Evolutionary conservation across 2,888 invertebrate species (phyloP).

Genomic region (Gastrophysa polygoni): DNA sequence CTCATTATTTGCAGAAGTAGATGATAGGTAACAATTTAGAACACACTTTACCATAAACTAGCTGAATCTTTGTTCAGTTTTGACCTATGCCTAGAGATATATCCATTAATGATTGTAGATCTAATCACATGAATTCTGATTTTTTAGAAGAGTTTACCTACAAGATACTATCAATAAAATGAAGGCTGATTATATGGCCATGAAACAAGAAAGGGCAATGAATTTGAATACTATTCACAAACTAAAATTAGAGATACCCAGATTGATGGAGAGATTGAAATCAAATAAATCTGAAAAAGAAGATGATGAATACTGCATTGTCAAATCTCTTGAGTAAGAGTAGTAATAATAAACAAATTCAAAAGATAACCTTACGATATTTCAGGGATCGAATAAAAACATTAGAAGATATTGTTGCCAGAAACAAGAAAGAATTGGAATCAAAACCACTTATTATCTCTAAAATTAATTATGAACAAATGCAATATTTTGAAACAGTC

Average conservation of each 20-base stretch:
- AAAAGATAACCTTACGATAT: not conserved
- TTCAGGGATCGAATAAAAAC: constrained; percentile 32
- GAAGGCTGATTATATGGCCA: constrained; percentile 44
- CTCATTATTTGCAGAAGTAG: constrained; percentile 55
- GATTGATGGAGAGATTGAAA: constrained; percentile 39
- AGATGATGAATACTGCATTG: constrained; percentile 35
- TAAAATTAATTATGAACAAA: constrained; percentile 21
- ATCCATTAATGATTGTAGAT: not conserved
- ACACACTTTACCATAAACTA: not conserved
- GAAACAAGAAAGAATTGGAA: constrained; percentile 30
- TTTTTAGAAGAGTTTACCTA: constrained; percentile 46
- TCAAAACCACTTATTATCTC: constrained; percentile 24
- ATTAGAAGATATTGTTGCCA: constrained; percentile 33
- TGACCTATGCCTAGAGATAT: not conserved
- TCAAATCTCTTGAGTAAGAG: constrained; percentile 35
- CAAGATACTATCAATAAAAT: constrained; percentile 47
- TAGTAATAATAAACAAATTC: not conserved
- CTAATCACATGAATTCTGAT: too few relatives aligned
- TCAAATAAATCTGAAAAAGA: constrained; percentile 37
- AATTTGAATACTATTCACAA: constrained; percentile 36
- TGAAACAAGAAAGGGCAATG: constrained; percentile 42
- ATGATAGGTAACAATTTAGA: constrained; percentile 45
- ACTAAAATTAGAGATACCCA: constrained; percentile 42
- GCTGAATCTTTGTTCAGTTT: not conserved
- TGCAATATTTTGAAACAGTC: constrained; percentile 22